phyloP scores from a whole-genome alignment of 1,140 invertebrate genomes.

The Patella vulgata region DNA sequence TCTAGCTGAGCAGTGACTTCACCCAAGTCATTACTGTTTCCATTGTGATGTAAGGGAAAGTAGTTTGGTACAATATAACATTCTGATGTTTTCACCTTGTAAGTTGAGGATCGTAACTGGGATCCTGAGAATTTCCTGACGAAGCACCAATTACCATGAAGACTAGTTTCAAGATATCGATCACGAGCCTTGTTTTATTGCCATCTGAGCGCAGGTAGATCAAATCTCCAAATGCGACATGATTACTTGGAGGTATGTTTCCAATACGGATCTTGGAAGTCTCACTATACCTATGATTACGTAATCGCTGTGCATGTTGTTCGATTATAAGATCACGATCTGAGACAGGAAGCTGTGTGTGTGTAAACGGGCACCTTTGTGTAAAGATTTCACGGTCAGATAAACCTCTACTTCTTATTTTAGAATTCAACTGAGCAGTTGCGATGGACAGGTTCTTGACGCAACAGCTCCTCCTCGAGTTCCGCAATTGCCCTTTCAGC shows the following conservation, averaged over 20 bases:
- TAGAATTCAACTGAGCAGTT: no score
- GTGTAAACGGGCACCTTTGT: conserved; percentile 24
- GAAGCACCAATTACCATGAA: conserved; percentile 21
- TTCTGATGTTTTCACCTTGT: conserved; percentile 12
- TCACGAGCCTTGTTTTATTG: conserved; percentile 14
- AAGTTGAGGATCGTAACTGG: conserved; percentile 7
- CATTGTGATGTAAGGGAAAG: no score
- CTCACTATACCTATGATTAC: conserved; percentile 24
- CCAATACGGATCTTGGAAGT: conserved; percentile 8
- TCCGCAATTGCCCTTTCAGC: not conserved
- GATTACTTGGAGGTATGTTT: not conserved
- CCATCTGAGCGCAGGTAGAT: conserved; percentile 26
- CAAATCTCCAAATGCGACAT: conserved; percentile 26
- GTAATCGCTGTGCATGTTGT: conserved; percentile 1
- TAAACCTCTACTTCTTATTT: conserved; percentile 10
- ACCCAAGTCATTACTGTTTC: no score
- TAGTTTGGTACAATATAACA: conserved; percentile 13
- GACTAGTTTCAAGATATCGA: conserved; percentile 23
- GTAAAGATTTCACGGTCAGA: conserved; percentile 23
- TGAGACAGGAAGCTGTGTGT: conserved; percentile 14
- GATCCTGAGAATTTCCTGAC: conserved; percentile 8
- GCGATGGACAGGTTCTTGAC: no score
- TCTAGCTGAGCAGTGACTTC: no score
- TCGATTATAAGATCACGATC: conserved; percentile 16
- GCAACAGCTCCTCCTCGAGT: no score